These are phyloP conservation scores for Numenius arquata DNA, from an alignment of 2,113 vertebrate species.

Conservation along the genomic window DNA sequence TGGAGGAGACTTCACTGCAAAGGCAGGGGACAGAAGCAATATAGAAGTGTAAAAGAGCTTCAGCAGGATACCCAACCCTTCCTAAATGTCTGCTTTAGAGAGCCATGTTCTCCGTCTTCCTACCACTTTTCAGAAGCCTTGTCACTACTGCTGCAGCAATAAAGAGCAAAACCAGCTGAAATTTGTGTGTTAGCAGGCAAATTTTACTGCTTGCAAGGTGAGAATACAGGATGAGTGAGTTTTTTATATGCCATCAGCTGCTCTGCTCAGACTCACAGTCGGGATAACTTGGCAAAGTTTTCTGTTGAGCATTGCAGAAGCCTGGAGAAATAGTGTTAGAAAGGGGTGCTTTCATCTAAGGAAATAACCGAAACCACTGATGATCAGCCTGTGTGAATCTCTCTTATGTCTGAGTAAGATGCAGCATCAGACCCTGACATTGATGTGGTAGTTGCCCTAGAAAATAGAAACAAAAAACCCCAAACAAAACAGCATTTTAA, in stretches of 20 bases:
- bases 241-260: conserved; percentile 19
- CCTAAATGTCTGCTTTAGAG: neutral
- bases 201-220: conserved; percentile 44
- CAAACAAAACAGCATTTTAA: conserved; percentile 35
- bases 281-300: conserved; percentile 2
- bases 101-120: neutral
- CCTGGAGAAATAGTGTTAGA: neutral
- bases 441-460: conserved; percentile 30
- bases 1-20: neutral
- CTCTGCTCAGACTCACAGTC: conserved; percentile 5
- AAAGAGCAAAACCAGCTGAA: neutral
- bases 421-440: neutral
- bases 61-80: neutral
- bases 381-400: neutral
- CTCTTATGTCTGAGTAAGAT: neutral
- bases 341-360: conserved; percentile 23
- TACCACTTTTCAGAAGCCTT: neutral
- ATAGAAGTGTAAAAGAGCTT: neutral
- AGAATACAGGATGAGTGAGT: neutral
- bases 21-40: neutral
- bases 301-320: neutral
- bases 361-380: conserved; percentile 12
- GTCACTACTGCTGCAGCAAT: neutral
- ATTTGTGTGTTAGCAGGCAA: conserved; percentile 12
- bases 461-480: neutral